phyloP scores from a whole-genome alignment of 2,113 vertebrate genomes.

The Arvicanthis niloticus region DNA sequence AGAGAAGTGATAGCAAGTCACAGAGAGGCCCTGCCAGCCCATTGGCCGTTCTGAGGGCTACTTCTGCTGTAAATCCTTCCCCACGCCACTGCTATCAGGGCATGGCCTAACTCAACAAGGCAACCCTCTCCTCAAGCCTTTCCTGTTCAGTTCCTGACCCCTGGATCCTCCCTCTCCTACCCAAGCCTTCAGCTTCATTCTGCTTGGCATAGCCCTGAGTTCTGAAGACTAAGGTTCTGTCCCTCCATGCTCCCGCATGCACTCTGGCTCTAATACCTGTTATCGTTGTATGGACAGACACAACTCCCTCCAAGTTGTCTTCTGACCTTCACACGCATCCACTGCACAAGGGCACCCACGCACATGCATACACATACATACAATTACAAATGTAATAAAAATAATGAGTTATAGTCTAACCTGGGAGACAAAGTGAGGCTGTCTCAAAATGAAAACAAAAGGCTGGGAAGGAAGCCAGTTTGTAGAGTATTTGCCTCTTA shows the following conservation, averaged over 20 bases:
- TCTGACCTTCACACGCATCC: too few species aligned
- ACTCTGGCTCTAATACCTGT: neutral
- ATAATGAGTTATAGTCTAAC: neutral
- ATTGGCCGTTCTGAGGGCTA: neutral
- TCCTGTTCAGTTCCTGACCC: neutral
- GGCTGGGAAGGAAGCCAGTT: neutral
- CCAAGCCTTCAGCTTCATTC: neutral
- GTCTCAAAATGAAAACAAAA: neutral
- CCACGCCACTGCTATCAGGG: neutral
- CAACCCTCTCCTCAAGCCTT: fast-evolving
- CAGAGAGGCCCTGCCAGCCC: neutral
- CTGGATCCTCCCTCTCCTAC: fast-evolving
- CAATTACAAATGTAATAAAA: too few species aligned
- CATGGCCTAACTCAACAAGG: neutral
- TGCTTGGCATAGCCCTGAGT: fast-evolving
- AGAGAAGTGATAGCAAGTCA: neutral
- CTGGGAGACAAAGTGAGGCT: neutral
- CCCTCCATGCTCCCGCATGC: neutral
- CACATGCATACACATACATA: neutral
- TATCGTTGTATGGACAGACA: too few species aligned
- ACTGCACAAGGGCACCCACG: too few species aligned
- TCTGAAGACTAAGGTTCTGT: neutral
- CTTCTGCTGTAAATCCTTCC: neutral
- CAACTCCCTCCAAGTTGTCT: too few species aligned
- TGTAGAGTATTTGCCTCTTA: neutral